These are phyloP conservation scores for Falco cherrug DNA, from an alignment of 2,797 vertebrate species.

Conservation along the genomic window DNA sequence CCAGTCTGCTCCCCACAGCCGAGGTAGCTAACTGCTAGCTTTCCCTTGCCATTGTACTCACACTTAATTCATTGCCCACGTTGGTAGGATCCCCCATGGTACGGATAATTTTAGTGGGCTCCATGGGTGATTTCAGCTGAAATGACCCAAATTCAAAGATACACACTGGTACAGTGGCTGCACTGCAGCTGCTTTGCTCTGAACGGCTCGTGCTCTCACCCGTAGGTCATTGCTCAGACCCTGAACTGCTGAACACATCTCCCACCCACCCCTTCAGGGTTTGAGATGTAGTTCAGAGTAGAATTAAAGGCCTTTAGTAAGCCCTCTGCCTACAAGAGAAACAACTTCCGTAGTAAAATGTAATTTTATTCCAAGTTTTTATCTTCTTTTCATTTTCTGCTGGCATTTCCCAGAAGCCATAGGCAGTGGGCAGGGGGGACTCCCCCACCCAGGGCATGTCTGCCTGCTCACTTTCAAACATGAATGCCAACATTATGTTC, in stretches of 20 bases:
- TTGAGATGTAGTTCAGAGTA: neutral
- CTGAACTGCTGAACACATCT: neutral
- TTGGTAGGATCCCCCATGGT: neutral
- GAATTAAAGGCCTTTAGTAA: neutral
- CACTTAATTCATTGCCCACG: neutral
- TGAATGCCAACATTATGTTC: slow-evolving; percentile 21
- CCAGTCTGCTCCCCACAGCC: neutral
- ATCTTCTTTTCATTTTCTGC: neutral
- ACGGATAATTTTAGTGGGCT: neutral
- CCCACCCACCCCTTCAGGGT: neutral
- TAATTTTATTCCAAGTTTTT: neutral
- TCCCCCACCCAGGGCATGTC: neutral
- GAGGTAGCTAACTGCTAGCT: neutral
- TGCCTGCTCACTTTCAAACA: neutral
- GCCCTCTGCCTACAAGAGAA: neutral
- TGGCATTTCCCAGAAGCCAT: neutral
- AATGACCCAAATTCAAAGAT: neutral
- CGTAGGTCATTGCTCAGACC: neutral
- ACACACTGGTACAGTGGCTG: accelerated
- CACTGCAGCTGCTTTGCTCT: neutral
- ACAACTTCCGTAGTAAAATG: neutral
- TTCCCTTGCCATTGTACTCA: neutral
- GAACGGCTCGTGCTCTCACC: neutral
- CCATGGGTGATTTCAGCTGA: neutral
- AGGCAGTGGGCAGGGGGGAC: neutral